Percentiles rank a stretch among this genome's conserved stretches.
Conservation (phyloP, 2,888 invertebrate genomes). For the Trissonchulus sp. region DNA sequence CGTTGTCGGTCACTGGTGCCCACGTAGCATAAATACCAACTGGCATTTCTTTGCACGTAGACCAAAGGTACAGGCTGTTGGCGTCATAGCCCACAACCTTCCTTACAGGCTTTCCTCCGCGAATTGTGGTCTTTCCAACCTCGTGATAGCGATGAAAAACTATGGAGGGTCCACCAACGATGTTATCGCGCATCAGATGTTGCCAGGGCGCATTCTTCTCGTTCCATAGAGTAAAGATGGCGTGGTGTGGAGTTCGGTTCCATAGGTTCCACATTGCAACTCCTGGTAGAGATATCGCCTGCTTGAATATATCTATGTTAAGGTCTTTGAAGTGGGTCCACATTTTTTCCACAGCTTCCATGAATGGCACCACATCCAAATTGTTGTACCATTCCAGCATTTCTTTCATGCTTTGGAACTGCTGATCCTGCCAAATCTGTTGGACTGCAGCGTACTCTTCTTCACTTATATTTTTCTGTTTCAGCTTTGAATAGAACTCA, state of each 20-base stretch:
- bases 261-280: neutral
- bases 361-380: conserved; percentile 9
- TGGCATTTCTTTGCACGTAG: conserved; percentile 30
- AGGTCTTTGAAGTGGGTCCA: neutral
- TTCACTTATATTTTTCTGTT: no score
- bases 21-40: conserved; percentile 20
- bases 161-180: conserved; percentile 14
- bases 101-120: neutral
- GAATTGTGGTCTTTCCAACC: conserved; percentile 2
- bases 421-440: conserved; percentile 3
- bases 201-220: neutral
- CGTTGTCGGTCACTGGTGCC: neutral
- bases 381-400: conserved; percentile 19
- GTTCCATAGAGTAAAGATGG: conserved; percentile 11
- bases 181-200: neutral
- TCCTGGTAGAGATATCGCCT: conserved; percentile 3
- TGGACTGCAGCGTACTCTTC: neutral
- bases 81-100: conserved; percentile 8
- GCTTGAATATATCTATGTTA: conserved; percentile 8
- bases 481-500: no score
- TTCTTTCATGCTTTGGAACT: no score
- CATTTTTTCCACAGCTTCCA: conserved; percentile 5
- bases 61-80: conserved; percentile 27
- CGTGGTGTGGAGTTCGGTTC: neutral
- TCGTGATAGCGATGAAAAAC: conserved; percentile 23